Base-by-base conservation (phyloP, 2,797 vertebrate species). In the Thamnophis elegans region DNA sequence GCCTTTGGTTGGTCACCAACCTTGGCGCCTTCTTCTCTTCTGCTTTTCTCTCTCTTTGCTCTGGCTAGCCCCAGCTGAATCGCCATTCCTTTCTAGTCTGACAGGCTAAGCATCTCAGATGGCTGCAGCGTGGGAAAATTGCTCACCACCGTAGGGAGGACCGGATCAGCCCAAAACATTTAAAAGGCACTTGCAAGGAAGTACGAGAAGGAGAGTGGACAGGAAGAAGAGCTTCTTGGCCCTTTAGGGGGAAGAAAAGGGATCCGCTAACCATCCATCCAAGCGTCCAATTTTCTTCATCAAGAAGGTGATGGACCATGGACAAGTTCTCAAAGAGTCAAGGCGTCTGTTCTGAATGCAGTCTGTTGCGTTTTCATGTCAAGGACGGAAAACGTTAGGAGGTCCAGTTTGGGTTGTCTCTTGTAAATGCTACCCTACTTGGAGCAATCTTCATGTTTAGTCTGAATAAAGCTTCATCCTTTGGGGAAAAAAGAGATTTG, bases 371-470 rank as follows among this genome's bases (percentile, higher is more conserved):
- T 92, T 96, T 96, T 98, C 97, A 98, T 85, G 90, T 97, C 97
- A 98, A 97, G 51, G 97, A 97, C 20, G 91, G 97, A 96, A 97
- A 93, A 92, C 96, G 92, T 95, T 96, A 94, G 92, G 55, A 78
- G 89, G 92, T 95, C 85, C 94, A 88, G 93, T 93, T 95, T 93
- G 88, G 28, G 94, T 94, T 90, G 42, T 88, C 89, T 95, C 93
- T 93, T 95, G 65, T 82, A 95, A 97, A 93, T 93, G 94, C 96
- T 91, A 42, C 85, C 88, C 54, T 86, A 59, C 62, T 13, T 12
- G 86, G 42, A 89, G 90, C 1, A 94, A 59, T 87, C 36, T 92
- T 91, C 90, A 94, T 91, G 87, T 54, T 59, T 91, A 96, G 94
- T 93, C 92, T 96, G 94, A 96, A 96, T 97, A 97, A 96, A 97